Conservation (phyloP, 53 echinoderm and acorn worm species). For the Hippasteria phrygiana region DNA sequence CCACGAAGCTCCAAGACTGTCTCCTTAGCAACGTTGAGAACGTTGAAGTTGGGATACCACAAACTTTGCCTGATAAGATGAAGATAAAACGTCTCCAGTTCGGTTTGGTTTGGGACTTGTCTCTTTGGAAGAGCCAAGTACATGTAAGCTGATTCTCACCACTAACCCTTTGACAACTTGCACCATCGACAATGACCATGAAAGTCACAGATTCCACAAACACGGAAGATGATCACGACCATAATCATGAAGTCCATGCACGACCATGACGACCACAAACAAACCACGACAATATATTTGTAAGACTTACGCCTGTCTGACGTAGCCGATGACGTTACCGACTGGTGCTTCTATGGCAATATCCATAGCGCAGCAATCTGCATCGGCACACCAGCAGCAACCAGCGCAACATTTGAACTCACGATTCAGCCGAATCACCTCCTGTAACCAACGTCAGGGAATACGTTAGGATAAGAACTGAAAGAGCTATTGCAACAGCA, state of each 20-base stretch:
- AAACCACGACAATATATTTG: too few relatives aligned
- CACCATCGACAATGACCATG: too few relatives aligned
- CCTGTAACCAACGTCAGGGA: slow-evolving; percentile 40
- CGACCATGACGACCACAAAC: too few relatives aligned
- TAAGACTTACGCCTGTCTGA: slow-evolving; percentile 53
- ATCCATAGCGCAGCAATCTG: slow-evolving; percentile 9
- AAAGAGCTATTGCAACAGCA: too few relatives aligned
- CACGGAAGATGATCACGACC: too few relatives aligned
- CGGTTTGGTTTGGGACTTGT: too few relatives aligned
- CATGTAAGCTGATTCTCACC: too few relatives aligned
- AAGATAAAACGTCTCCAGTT: background rate
- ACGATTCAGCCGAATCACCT: slow-evolving; percentile 54
- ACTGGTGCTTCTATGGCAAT: slow-evolving; percentile 38
- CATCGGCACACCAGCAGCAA: slow-evolving; percentile 58
- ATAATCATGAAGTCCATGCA: too few relatives aligned
- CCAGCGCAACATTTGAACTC: slow-evolving; percentile 63
- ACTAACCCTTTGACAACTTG: too few relatives aligned
- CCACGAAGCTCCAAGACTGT: slow-evolving; percentile 30
- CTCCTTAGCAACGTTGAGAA: slow-evolving; percentile 45
- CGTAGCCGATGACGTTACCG: slow-evolving; percentile 54
- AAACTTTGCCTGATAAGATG: slow-evolving; percentile 13
- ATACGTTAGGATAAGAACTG: too few relatives aligned
- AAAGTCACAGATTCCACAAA: too few relatives aligned
- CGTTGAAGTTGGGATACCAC: slow-evolving; percentile 21
- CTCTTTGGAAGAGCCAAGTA: too few relatives aligned